Percentiles rank a stretch among this genome's conserved stretches.
Evolutionary conservation across 2,888 invertebrate genomes (phyloP).

Genomic region (Oxytorus armatus): DNA sequence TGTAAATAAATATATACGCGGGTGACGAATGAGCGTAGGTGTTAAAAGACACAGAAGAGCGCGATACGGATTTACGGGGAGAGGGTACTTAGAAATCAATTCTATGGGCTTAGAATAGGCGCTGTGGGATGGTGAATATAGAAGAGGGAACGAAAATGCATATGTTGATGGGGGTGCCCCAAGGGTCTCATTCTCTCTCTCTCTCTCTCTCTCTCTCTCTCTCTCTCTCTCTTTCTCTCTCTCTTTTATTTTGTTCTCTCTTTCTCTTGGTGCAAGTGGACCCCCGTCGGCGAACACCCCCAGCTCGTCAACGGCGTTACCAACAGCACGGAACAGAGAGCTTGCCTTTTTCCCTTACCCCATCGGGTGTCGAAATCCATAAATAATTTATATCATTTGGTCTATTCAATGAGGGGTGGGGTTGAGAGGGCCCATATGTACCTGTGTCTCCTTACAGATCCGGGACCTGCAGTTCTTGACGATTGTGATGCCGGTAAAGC

Average conservation of each 20-base stretch:
- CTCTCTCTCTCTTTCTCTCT: slow-evolving; percentile 63
- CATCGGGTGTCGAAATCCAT: slow-evolving; percentile 83
- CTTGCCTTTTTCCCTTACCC: slow-evolving; percentile 68
- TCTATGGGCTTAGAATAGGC: slow-evolving; percentile 76
- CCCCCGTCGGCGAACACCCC: slow-evolving; percentile 80
- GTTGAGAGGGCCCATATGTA: slow-evolving; percentile 79
- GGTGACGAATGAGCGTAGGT: slow-evolving; percentile 73
- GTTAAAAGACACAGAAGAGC: slow-evolving; percentile 79
- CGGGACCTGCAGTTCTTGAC: slow-evolving; percentile 48
- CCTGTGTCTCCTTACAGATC: slow-evolving; percentile 83
- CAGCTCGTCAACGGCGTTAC: slow-evolving; percentile 49
- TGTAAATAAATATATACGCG: not conserved
- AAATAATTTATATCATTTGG: slow-evolving; percentile 84
- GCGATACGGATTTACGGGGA: slow-evolving; percentile 75
- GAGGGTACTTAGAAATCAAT: slow-evolving; percentile 83
- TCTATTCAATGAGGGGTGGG: slow-evolving; percentile 77
- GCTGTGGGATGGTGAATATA: slow-evolving; percentile 58
- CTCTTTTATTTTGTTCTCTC: not conserved
- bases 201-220: slow-evolving; percentile 17
- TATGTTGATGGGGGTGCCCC: slow-evolving; percentile 82
- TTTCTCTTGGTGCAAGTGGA: slow-evolving; percentile 80
- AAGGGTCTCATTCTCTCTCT: slow-evolving; percentile 73
- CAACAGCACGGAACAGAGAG: slow-evolving; percentile 60
- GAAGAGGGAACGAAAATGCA: slow-evolving; percentile 77
- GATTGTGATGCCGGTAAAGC: slow-evolving; percentile 12